phyloP scores from a whole-genome alignment of 1,140 invertebrate species.

The Callitettix versicolor region DNA sequence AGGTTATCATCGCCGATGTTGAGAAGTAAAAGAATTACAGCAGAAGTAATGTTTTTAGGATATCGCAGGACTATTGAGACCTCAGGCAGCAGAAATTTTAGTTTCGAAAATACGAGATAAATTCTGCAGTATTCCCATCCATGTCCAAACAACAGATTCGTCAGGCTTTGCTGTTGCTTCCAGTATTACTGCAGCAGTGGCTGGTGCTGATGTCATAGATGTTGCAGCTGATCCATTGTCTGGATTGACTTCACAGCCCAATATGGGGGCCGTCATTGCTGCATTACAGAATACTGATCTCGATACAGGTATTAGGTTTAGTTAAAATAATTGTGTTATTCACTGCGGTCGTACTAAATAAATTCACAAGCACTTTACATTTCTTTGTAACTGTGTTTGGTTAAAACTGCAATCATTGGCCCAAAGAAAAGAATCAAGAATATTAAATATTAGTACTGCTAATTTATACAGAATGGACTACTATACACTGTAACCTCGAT shows the following conservation, averaged over 20 bases:
- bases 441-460: too few species aligned
- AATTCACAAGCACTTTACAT: too few species aligned
- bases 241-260: slow-evolving; percentile 55
- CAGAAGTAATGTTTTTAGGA: slow-evolving; percentile 36
- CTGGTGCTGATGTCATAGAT: slow-evolving; percentile 59
- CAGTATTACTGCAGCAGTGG: slow-evolving; percentile 51
- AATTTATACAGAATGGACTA: too few species aligned
- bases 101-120: slow-evolving; percentile 45
- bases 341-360: too few species aligned
- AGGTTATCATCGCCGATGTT: too few species aligned
- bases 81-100: slow-evolving; percentile 46
- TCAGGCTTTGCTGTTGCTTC: slow-evolving; percentile 50
- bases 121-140: slow-evolving; percentile 57
- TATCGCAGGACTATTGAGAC: slow-evolving; percentile 60
- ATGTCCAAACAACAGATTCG: slow-evolving; percentile 63
- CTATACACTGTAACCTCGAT: too few species aligned
- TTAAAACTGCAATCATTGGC: too few species aligned
- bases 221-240: slow-evolving; percentile 63
- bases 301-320: too few species aligned
- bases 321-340: too few species aligned
- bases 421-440: too few species aligned
- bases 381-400: too few species aligned
- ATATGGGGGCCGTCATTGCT: slow-evolving; percentile 58
- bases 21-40: too few species aligned
- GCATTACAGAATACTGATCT: slow-evolving; percentile 38